Evolutionary conservation across 1,140 invertebrate species (phyloP).

Genomic region (Drosophila equinoxialis): DNA sequence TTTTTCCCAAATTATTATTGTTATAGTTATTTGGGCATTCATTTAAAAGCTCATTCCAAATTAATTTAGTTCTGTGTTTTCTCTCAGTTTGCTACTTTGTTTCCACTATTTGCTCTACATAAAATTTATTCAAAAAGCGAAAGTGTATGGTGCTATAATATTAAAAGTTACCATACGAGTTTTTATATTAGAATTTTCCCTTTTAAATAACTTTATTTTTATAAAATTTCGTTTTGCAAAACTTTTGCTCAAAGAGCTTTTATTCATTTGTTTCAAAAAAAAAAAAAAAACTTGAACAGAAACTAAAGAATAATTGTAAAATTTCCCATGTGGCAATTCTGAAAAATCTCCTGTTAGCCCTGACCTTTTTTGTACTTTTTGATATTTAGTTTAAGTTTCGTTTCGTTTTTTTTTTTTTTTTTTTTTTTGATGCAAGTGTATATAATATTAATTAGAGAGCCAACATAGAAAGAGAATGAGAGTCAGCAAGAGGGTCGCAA

Average conservation of each 20-base stretch:
- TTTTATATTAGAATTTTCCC: background rate
- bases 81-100: too few species aligned
- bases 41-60: too few species aligned
- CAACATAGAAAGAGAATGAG: constrained; percentile 24
- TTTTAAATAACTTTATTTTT: background rate
- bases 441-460: constrained; percentile 73
- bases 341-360: constrained; percentile 41
- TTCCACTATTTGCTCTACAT: too few species aligned
- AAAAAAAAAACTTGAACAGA: constrained; percentile 11
- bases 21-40: too few species aligned
- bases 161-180: too few species aligned
- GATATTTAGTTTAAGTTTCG: background rate
- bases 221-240: background rate
- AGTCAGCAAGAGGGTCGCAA: constrained; percentile 10
- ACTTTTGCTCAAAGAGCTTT: background rate
- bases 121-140: too few species aligned
- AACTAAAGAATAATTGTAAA: constrained; percentile 51
- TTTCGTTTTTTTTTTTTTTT: constrained; percentile 7
- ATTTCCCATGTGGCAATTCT: constrained; percentile 47
- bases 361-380: constrained; percentile 56
- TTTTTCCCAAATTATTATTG: too few species aligned
- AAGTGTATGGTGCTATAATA: too few species aligned
- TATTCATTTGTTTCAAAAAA: constrained; percentile 3
- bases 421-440: constrained; percentile 18
- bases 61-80: too few species aligned